A percentile compares a stretch with the other conserved stretches of the same genome.
These are phyloP conservation scores for Tetranychus cinnabarinus DNA, from an alignment of 1,140 invertebrate genomes.

Conservation along the genomic window DNA sequence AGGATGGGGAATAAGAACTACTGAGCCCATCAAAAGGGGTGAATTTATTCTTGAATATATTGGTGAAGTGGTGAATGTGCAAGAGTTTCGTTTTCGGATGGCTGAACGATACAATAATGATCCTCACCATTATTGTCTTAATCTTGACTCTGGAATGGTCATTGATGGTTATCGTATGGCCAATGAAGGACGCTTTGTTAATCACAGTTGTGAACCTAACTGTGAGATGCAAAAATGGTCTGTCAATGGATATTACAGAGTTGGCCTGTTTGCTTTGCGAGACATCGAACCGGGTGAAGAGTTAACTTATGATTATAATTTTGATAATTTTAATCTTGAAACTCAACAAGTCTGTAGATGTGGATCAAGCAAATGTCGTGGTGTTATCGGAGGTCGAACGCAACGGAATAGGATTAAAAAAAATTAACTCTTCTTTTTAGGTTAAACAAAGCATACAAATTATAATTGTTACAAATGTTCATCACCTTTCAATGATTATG, in stretches of 20 bases:
- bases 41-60: constrained; percentile 82
- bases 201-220: constrained; percentile 92
- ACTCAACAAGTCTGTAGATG: constrained; percentile 55
- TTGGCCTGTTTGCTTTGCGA: constrained; percentile 75
- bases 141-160: constrained; percentile 72
- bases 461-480: too few species aligned
- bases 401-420: constrained; percentile 28
- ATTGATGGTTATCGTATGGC: constrained; percentile 94
- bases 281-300: constrained; percentile 66
- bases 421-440: too few species aligned
- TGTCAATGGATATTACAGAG: constrained; percentile 73
- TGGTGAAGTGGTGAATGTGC: constrained; percentile 82
- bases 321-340: constrained; percentile 48
- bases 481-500: too few species aligned
- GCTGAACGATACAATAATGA: constrained; percentile 65
- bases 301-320: constrained; percentile 90
- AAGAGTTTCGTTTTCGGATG: constrained; percentile 78
- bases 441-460: too few species aligned
- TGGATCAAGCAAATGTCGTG: constrained; percentile 54
- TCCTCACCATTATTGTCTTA: constrained; percentile 85
- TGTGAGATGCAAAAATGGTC: constrained; percentile 99
- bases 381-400: constrained; percentile 78
- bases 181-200: constrained; percentile 83
- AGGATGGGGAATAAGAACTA: constrained; percentile 74
- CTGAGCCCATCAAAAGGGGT: constrained; percentile 39